These are phyloP conservation scores for Herminia tarsipennalis DNA, from an alignment of 2,888 invertebrate genomes.

Conservation along the genomic window DNA sequence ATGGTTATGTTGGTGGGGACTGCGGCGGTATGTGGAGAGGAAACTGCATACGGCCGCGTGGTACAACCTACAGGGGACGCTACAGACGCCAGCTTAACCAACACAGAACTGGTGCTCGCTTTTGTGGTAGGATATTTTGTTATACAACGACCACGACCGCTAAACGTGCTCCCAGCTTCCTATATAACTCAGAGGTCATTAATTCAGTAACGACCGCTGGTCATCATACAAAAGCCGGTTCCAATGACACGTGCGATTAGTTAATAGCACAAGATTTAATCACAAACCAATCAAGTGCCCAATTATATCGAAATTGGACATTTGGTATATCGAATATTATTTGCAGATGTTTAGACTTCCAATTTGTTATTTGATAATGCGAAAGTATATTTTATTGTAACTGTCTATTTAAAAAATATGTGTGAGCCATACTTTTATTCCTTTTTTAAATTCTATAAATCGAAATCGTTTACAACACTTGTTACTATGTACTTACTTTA, in stretches of 20 bases:
- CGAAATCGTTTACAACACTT: too few species aligned
- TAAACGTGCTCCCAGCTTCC: conserved; percentile 43
- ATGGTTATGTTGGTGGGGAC: conserved; percentile 47
- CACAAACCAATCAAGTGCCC: too few species aligned
- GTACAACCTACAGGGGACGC: conserved; percentile 46
- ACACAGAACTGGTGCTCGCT: conserved; percentile 64
- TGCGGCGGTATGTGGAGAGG: conserved; percentile 52
- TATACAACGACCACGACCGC: conserved; percentile 47
- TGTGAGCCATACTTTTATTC: too few species aligned
- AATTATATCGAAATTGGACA: too few species aligned
- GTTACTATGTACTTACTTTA: too few species aligned
- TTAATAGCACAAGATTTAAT: not conserved
- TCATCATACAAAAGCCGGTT: conserved; percentile 13
- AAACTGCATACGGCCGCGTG: conserved; percentile 38
- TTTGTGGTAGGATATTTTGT: conserved; percentile 67
- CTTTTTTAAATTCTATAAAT: too few species aligned
- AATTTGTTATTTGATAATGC: too few species aligned
- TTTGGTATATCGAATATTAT: too few species aligned
- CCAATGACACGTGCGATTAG: conserved; percentile 5
- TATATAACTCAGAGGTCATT: conserved; percentile 42
- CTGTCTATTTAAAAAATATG: too few species aligned
- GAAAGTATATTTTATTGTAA: too few species aligned
- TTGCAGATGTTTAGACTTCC: too few species aligned
- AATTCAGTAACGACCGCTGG: conserved; percentile 30
- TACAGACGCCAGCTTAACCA: conserved; percentile 47